phyloP scores from a whole-genome alignment of 2,113 vertebrate genomes.

The Peucedramus taeniatus region DNA sequence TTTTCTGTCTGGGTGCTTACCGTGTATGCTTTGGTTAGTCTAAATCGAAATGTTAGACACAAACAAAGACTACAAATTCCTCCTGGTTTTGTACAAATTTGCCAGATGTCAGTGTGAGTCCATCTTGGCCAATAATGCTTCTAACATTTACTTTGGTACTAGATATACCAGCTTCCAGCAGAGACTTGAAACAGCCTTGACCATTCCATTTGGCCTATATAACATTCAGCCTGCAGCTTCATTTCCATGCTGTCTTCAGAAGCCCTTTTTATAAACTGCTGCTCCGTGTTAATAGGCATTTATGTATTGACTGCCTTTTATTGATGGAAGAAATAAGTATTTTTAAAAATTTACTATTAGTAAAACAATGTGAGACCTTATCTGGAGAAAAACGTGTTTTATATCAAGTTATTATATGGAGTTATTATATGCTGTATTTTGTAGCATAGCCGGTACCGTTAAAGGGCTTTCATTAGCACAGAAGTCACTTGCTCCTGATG shows the following conservation, averaged over 20 bases:
- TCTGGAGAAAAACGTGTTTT: neutral
- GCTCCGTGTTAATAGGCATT: neutral
- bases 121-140: neutral
- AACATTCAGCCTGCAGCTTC: neutral
- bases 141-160: neutral
- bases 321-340: neutral
- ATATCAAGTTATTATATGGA: neutral
- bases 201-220: neutral
- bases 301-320: neutral
- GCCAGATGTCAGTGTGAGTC: neutral
- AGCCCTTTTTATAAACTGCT: neutral
- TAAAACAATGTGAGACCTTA: neutral
- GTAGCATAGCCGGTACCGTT: neutral
- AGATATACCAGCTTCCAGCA: neutral
- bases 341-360: neutral
- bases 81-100: neutral
- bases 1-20: neutral
- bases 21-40: neutral
- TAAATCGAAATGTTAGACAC: neutral
- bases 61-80: neutral
- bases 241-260: neutral
- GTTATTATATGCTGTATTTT: neutral
- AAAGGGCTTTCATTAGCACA: neutral
- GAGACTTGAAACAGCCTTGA: neutral
- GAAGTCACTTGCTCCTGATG: neutral